phyloP scores from a whole-genome alignment of 2,113 vertebrate species.

The Terrapene triunguis region DNA sequence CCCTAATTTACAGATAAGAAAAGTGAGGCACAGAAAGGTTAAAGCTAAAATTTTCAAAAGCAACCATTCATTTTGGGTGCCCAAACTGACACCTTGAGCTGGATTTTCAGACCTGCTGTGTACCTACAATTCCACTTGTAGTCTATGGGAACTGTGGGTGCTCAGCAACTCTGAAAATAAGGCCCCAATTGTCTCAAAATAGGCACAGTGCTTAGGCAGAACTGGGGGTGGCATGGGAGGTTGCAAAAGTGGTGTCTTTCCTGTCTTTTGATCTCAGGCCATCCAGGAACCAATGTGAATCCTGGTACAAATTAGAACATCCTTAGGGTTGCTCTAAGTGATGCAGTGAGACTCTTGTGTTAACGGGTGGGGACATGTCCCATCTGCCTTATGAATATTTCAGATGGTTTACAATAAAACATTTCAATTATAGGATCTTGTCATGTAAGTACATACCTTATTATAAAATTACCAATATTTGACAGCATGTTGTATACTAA shows the following conservation, averaged over 20 bases:
- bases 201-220: not conserved
- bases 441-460: not conserved
- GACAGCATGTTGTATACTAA: not conserved
- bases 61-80: not conserved
- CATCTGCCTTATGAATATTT: not conserved
- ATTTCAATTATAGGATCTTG: not conserved
- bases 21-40: not conserved
- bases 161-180: not conserved
- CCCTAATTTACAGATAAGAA: not conserved
- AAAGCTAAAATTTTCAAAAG: not conserved
- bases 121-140: not conserved
- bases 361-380: not conserved
- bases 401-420: not conserved
- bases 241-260: not conserved
- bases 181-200: fast-evolving
- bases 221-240: fast-evolving
- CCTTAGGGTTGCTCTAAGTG: not conserved
- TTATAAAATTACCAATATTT: not conserved
- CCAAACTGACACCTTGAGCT: not conserved
- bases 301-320: not conserved
- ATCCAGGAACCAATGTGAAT: not conserved
- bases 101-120: not conserved
- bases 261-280: not conserved
- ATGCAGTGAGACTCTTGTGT: not conserved
- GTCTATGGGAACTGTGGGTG: not conserved